phyloP scores from a whole-genome alignment of 1,140 invertebrate genomes.

The Solenopsis invicta region DNA sequence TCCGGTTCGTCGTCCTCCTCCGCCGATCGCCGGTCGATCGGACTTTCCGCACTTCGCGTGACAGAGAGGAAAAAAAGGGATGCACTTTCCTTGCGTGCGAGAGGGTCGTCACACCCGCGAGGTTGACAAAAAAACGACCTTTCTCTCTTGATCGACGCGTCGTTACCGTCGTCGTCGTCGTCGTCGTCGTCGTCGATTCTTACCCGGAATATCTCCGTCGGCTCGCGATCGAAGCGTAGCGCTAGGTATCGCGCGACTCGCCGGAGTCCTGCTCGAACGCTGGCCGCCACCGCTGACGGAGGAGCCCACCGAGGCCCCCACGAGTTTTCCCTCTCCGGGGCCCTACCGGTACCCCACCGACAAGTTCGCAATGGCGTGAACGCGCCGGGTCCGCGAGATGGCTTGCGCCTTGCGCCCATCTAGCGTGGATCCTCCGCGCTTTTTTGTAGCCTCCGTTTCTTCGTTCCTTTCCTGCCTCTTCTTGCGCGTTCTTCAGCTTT shows the following conservation, averaged over 20 bases:
- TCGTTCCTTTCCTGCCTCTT: background rate
- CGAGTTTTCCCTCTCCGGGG: constrained; percentile 46
- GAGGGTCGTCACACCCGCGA: background rate
- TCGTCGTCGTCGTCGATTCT: too few species aligned
- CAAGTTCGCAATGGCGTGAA: constrained; percentile 64
- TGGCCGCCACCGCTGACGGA: constrained; percentile 68
- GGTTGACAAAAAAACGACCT: background rate
- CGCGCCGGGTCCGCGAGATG: background rate
- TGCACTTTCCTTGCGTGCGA: background rate
- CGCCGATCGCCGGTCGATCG: constrained; percentile 22
- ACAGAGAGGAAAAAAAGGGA: background rate
- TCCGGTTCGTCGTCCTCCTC: constrained; percentile 45
- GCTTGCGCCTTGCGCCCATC: background rate
- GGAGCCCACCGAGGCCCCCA: constrained; percentile 65
- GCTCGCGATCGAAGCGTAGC: constrained; percentile 62
- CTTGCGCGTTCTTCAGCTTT: background rate
- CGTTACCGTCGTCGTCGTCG: background rate
- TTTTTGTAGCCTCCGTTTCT: background rate
- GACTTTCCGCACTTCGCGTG: background rate
- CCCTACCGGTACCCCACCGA: constrained; percentile 26
- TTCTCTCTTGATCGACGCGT: background rate
- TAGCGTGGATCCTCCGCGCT: background rate
- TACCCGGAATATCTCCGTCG: background rate
- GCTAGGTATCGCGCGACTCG: constrained; percentile 73
- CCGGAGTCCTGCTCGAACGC: constrained; percentile 69